Evolutionary conservation across 1,140 invertebrate species (phyloP), one percentile per base, ranked within the genome.

Genomic region (Pygmarrhopalites habei): DNA sequence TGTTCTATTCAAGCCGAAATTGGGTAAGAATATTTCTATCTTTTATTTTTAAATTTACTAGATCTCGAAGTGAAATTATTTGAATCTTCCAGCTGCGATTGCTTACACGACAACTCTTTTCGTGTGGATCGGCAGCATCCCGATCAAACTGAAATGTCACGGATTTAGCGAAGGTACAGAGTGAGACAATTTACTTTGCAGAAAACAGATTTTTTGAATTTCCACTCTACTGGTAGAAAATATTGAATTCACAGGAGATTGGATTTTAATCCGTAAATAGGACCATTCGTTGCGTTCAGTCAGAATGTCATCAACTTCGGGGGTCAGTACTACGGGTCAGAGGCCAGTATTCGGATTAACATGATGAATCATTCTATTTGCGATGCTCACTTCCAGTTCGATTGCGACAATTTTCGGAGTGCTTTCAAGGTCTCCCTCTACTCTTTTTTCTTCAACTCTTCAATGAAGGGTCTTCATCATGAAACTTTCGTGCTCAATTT

Each of bases 301-400:
- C 47, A 59, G 53, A 59, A 64, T 30, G 49, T 64, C 1, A 14
- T 64, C 7, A 64, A 59, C 32, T 60, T 64, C 43, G 62, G 62
- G 4, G 62, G 25, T 12, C 19, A 19, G 14, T 41, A 41, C 23
- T 28, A 30, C 10, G n/a, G 41, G 15, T 19, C 25, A 1, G 62
- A 59, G 43, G 44, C 1, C 21, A 52, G 29, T 25, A 32, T 25
- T 21, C 14, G 4, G 2, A 29, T 64, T 25, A 32, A 58, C 28
- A 29, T 64, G 1, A 29, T 58, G 12, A 64, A 64, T 55, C 49
- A 53, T 23, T 64, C 62, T 0, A 52, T n/a, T 15, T 53, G 56
- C 25, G 25, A 23, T 26, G 62, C 56, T 15, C 2, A 39, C 5
- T 64, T 64, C 35, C 62, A 64, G 47, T 59, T 64, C 26, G 62